Base-by-base conservation (phyloP, 2,797 vertebrate genomes). In the Sarcophilus harrisii region DNA sequence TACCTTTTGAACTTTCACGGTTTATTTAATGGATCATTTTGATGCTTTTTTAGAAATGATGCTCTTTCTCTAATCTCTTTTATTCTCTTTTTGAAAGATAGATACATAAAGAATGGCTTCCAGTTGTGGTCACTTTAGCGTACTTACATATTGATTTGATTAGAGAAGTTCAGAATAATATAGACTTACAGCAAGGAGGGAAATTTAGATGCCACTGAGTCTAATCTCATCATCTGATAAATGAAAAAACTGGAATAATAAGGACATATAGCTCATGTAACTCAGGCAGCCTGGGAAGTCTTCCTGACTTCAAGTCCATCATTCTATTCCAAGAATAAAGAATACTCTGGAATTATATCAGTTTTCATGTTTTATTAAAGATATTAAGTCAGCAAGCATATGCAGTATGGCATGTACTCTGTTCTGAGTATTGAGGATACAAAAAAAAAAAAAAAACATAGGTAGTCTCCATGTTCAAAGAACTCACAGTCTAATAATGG, bases 51-150 rank as follows among this genome's bases (percentile, higher is more conserved):
- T 9, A 28, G 29, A 97, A 93, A n/a, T 52, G 32, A 92, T 30
- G 91, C 10, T 95, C n/a, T 93, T 57, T 81, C 29, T 81, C 29
- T 87, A 58, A 55, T 95, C 92, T 32, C 45, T 87, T 93, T 94
- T 58, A 95, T 55, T 55, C 54, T 55, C 91, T 97, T 95, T 58
- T 95, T 97, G 95, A 96, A 97, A 93, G 73, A 87, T 45, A 92
- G 95, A 93, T 92, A 62, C 45, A 91, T 87, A 92, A 91, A 81
- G 94, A 95, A 94, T 96, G 93, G 93, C 94, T 97, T 97, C 92
- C 94, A 97, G 92, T 96, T 60, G 95, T 91, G 95, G 97, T 96
- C 96, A 95, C 91, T 91, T 96, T 97, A 91, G 92, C 92, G 92
- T 30, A 58, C 60, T 52, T 55, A 87, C 59, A 95, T 96, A 92